Percentiles rank a stretch among this genome's conserved stretches.
These are phyloP conservation scores for Brachynemurus nebulosus DNA, from an alignment of 2,888 invertebrate genomes.

Conservation along the genomic window DNA sequence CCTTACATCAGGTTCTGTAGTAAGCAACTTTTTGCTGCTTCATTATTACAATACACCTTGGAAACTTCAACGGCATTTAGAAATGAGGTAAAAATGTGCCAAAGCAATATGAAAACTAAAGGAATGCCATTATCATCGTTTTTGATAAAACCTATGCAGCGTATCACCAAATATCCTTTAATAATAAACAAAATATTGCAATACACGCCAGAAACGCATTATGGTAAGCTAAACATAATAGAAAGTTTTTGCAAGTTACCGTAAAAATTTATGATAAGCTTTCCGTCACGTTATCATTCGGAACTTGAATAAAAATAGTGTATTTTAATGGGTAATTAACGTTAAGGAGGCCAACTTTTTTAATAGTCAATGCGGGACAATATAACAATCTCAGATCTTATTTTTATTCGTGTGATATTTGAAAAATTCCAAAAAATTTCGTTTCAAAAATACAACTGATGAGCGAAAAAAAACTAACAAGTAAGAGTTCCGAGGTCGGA, in stretches of 20 bases:
- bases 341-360: too few species aligned
- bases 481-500: too few species aligned
- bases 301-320: too few species aligned
- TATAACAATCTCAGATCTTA: too few species aligned
- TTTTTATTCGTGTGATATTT: too few species aligned
- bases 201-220: conserved; percentile 28
- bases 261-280: too few species aligned
- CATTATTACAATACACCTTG: conserved; percentile 47
- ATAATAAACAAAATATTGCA: conserved; percentile 51
- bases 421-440: not conserved
- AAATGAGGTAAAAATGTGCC: conserved; percentile 46
- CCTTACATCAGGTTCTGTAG: conserved; percentile 62
- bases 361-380: too few species aligned
- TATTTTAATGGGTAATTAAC: too few species aligned
- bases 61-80: conserved; percentile 47
- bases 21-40: conserved; percentile 55
- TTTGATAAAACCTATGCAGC: conserved; percentile 67
- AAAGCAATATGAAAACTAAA: conserved; percentile 48
- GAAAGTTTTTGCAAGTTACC: too few species aligned
- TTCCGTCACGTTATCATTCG: too few species aligned
- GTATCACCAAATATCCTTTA: conserved; percentile 66
- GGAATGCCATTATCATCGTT: conserved; percentile 63
- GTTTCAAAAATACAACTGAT: too few species aligned
- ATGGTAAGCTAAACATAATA: conserved; percentile 22
- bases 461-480: too few species aligned